Percentiles rank a stretch among this genome's conserved stretches.
Conservation (phyloP, 2,797 vertebrate species). For the Tapirus indicus region DNA sequence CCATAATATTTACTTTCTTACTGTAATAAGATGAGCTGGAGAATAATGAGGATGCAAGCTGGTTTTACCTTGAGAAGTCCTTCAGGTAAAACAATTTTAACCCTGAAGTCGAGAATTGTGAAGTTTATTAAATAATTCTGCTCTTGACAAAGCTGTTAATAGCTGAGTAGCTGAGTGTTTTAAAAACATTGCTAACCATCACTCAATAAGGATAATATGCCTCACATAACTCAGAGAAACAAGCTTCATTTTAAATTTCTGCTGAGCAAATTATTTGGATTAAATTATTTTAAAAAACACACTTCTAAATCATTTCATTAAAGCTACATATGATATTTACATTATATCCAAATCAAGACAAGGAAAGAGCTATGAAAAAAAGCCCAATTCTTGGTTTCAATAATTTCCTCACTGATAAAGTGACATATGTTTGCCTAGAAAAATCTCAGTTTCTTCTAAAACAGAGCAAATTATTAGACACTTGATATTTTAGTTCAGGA, state of each 20-base stretch:
- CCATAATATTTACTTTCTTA: constrained; percentile 61
- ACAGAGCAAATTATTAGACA: not conserved
- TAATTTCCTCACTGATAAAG: not conserved
- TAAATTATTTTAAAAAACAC: not conserved
- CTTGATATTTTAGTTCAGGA: not conserved
- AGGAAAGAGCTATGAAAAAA: not conserved
- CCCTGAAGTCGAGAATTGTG: constrained; percentile 34
- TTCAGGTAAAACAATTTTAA: constrained; percentile 73
- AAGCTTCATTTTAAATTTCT: constrained; percentile 43
- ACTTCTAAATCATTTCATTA: not conserved
- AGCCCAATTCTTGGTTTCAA: not conserved
- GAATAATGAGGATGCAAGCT: constrained; percentile 70
- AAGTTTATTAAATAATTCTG: constrained; percentile 76
- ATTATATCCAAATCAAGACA: not conserved
- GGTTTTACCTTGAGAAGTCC: constrained; percentile 76
- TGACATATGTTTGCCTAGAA: not conserved
- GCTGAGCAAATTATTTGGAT: not conserved
- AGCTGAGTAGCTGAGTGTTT: constrained; percentile 46
- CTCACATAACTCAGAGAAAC: constrained; percentile 37
- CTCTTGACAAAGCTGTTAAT: constrained; percentile 62
- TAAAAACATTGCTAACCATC: constrained; percentile 54
- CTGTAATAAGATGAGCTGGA: constrained; percentile 72
- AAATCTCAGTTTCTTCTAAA: not conserved
- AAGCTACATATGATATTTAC: not conserved
- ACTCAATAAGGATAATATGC: not conserved